Conservation (phyloP, 2,113 vertebrate species). For the Phoxinus phoxinus region DNA sequence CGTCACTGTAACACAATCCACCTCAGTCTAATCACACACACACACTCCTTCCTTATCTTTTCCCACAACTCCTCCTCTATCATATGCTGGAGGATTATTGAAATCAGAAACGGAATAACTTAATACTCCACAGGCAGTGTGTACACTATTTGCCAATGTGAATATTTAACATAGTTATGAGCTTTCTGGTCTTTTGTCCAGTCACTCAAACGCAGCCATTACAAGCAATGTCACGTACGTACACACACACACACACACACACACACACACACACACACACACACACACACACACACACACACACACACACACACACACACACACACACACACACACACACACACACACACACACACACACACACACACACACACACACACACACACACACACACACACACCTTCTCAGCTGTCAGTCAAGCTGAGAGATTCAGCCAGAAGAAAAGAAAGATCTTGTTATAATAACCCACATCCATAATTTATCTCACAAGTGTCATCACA, state of each 20-base stretch:
- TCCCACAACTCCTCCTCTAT: background rate
- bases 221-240: background rate
- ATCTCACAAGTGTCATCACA: background rate
- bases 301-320: too few species aligned
- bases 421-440: background rate
- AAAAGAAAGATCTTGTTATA: background rate
- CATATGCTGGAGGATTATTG: background rate
- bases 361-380: too few species aligned
- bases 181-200: background rate
- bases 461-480: background rate
- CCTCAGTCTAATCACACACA: background rate
- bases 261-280: too few species aligned
- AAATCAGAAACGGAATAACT: background rate
- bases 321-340: too few species aligned
- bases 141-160: background rate
- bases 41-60: background rate
- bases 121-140: background rate
- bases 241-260: too few species aligned
- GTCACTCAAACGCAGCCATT: background rate
- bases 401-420: too few species aligned
- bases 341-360: too few species aligned
- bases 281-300: too few species aligned
- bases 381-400: too few species aligned
- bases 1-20: background rate
- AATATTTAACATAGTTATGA: background rate